Evolutionary conservation across 2,888 invertebrate genomes (phyloP).

Genomic region (Aporophyla lueneburgensis): DNA sequence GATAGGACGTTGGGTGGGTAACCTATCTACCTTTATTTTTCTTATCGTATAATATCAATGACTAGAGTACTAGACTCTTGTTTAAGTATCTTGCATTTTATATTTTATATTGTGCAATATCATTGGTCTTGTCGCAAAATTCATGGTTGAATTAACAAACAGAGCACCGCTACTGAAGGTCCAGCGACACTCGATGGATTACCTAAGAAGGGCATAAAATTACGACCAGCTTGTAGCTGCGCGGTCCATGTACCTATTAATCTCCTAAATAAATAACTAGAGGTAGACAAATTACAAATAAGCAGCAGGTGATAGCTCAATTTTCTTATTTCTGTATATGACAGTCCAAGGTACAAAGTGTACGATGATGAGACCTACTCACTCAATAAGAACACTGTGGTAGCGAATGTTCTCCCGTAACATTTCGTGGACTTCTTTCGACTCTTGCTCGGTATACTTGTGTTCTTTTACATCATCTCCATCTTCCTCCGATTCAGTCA

Average conservation of each 20-base stretch:
- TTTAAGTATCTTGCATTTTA: too few species aligned
- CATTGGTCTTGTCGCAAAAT: not conserved
- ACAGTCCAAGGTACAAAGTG: not conserved
- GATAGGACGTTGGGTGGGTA: not conserved
- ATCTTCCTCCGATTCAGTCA: not conserved
- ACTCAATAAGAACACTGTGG: slow-evolving; percentile 48
- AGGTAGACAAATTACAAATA: not conserved
- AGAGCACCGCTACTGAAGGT: not conserved
- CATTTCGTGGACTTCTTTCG: slow-evolving; percentile 1
- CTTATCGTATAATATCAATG: not conserved
- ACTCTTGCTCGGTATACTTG: slow-evolving; percentile 41
- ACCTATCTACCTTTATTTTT: not conserved
- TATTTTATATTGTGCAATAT: too few species aligned
- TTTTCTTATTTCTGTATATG: not conserved
- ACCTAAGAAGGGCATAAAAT: too few species aligned
- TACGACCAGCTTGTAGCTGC: not conserved
- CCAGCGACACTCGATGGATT: not conserved
- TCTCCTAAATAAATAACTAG: not conserved
- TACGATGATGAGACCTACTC: slow-evolving; percentile 18
- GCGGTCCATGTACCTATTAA: not conserved
- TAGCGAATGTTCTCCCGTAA: slow-evolving; percentile 31
- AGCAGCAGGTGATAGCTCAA: not conserved
- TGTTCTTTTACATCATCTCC: not conserved
- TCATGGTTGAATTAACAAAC: not conserved
- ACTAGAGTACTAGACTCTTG: too few species aligned